Percentiles rank a stretch among this genome's conserved stretches.
Evolutionary conservation across 2,797 vertebrate genomes (phyloP).

Genomic region (Enteromius fasciolatus): DNA sequence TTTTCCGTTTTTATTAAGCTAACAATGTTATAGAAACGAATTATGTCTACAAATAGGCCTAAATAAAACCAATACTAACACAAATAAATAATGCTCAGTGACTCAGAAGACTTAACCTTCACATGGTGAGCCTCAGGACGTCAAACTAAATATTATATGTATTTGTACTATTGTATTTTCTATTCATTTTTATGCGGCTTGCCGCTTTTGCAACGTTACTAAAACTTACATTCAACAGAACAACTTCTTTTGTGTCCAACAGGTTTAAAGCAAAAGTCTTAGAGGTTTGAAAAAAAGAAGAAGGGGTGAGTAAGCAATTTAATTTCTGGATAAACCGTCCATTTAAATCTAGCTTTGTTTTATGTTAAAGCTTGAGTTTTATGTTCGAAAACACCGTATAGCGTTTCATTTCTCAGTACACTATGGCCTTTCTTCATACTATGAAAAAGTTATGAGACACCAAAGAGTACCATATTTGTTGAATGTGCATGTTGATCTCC

Average conservation of each 20-base stretch:
- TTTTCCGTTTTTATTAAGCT: not conserved
- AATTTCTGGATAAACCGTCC: not conserved
- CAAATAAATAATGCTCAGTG: not conserved
- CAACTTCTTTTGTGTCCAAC: not conserved
- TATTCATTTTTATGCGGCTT: not conserved
- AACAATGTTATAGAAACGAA: not conserved
- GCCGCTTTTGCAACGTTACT: not conserved
- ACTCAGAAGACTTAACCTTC: not conserved
- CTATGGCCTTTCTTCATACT: not conserved
- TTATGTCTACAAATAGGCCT: not conserved
- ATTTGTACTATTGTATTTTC: not conserved
- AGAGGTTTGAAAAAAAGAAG: not conserved
- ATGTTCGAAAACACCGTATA: not conserved
- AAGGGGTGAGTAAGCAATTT: not conserved
- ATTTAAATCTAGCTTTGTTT: not conserved
- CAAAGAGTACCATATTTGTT: not conserved
- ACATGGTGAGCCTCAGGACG: not conserved
- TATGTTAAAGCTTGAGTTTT: not conserved
- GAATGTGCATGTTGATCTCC: conserved; percentile 1
- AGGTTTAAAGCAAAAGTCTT: not conserved
- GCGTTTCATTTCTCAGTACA: not conserved
- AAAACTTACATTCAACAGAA: not conserved
- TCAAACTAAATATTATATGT: not conserved
- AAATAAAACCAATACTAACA: not conserved
- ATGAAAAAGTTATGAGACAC: not conserved